These are phyloP conservation scores for Standfussiana lucernea DNA, from an alignment of 2,888 invertebrate genomes.

Conservation along the genomic window DNA sequence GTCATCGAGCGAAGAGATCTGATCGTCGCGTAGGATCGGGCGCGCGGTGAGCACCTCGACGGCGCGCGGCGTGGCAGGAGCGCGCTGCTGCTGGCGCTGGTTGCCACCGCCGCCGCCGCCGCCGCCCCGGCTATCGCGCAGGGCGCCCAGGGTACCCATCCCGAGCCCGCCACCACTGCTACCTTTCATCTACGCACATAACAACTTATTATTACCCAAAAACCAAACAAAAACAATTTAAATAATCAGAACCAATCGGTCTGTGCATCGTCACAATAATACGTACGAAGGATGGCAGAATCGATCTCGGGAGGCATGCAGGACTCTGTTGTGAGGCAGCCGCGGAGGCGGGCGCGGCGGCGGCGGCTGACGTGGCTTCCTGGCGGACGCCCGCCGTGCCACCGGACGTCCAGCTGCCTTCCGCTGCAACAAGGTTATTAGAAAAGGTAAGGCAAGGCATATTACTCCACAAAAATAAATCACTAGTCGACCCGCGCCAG, in stretches of 20 bases:
- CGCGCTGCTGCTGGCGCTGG: conserved; percentile 73
- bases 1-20: conserved; percentile 97
- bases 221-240: neutral
- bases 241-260: neutral
- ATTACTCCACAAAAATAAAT: neutral
- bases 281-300: conserved; percentile 95
- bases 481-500: neutral
- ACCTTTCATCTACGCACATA: conserved; percentile 84
- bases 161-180: conserved; percentile 87
- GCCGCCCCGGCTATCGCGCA: conserved; percentile 80
- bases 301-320: conserved; percentile 91
- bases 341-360: conserved; percentile 88
- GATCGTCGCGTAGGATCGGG: conserved; percentile 98
- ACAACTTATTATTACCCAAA: neutral
- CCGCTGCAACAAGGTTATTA: conserved; percentile 87
- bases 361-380: conserved; percentile 88
- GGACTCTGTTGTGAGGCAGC: conserved; percentile 91
- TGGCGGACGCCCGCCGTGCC: conserved; percentile 92
- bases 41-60: conserved; percentile 93
- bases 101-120: conserved; percentile 67
- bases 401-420: conserved; percentile 97
- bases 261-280: conserved; percentile 15
- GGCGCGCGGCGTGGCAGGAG: conserved; percentile 87
- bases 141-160: conserved; percentile 83
- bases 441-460: conserved; percentile 53